phyloP scores from a whole-genome alignment of 1,140 invertebrate genomes.

The Zaprionus lachaisei region DNA sequence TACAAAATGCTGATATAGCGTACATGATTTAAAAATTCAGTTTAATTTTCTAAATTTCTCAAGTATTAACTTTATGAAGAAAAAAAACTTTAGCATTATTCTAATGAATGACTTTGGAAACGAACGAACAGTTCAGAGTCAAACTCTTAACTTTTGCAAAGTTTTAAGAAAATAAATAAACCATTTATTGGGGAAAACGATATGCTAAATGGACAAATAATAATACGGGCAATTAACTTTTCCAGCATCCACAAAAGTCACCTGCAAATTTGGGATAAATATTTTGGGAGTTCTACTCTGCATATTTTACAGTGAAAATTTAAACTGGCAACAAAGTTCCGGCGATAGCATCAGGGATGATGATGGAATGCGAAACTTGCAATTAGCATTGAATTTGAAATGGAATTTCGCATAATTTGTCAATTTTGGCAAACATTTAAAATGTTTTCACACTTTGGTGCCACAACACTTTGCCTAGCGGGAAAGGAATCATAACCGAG shows the following conservation, averaged over 20 bases:
- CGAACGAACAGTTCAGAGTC: not conserved
- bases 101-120: not conserved
- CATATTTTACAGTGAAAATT: not conserved
- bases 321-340: not conserved
- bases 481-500: not conserved
- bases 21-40: too few species aligned
- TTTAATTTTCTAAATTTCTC: not conserved
- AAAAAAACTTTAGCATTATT: not conserved
- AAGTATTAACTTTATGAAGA: not conserved
- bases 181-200: conserved; percentile 5
- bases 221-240: conserved; percentile 31
- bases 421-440: conserved; percentile 48
- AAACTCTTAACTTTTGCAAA: conserved; percentile 16
- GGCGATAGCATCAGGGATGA: not conserved
- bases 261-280: not conserved
- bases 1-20: too few species aligned
- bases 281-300: not conserved
- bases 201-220: conserved; percentile 25
- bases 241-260: conserved; percentile 14
- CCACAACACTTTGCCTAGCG: not conserved
- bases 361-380: conserved; percentile 17
- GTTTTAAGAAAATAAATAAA: conserved; percentile 26
- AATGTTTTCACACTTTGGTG: conserved; percentile 5
- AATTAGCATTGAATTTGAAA: conserved; percentile 53
- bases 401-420: conserved; percentile 20